Evolutionary conservation across 2,888 invertebrate species (phyloP), one percentile per base, ranked within the genome.

Genomic region (Spilosoma lubricipeda): DNA sequence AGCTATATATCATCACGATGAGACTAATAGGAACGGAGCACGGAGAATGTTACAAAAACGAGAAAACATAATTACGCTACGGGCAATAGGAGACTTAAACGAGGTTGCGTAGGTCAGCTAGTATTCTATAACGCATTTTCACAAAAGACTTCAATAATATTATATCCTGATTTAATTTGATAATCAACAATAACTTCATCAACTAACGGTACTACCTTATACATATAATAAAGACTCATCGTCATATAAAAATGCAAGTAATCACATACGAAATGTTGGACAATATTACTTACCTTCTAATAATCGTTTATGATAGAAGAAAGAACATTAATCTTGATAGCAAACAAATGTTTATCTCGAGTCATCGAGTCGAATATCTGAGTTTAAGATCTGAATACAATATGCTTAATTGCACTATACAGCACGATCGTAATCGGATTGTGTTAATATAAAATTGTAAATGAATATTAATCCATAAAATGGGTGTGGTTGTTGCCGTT

Each of bases 281-380:
- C 82, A 63, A 76, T 72, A 83, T 82, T 77, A 83, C 82, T 78
- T 77, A 83, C 82, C 78, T 59, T 81, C 76, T 79, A 71, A 76
- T 77, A 82, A 82, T 78, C 73, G 78, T 78, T 84, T 81, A 82
- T 77, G 77, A 81, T 76, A 77, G 77, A 76, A 80, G 77, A 79
- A 77, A 39, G 83, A 83, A 87, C 89, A 90, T 91, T 88, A 90
- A 90, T 90, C 89, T 89, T 88, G 79, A 82, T 84, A 83, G 86
- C 90, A 87, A 90, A 85, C 86, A 87, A 88, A 89, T 90, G 83
- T 84, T 90, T 88, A 90, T 91, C 90, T 87, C 82, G 84, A 83
- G 86, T 90, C 90, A 90, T 87, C 89, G 89, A 82, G 85, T 86
- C 86, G 86, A 87, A 87, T 88, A 91, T 90, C 89, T 88, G 84